A percentile compares a stretch with the other conserved stretches of the same genome.
Evolutionary conservation across 2,797 vertebrate species (phyloP).

Genomic region (Heterohyrax brucei): DNA sequence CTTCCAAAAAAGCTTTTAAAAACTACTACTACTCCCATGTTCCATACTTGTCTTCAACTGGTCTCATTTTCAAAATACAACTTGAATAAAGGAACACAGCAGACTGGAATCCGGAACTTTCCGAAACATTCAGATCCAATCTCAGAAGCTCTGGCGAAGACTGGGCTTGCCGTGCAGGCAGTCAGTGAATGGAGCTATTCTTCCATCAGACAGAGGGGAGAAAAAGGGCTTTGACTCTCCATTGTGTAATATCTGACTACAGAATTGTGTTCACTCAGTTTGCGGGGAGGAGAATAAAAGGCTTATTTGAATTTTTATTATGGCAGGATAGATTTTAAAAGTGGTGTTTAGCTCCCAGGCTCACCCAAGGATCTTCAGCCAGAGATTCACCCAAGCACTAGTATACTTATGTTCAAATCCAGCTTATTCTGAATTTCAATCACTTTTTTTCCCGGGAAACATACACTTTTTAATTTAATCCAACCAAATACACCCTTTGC

Average conservation of each 20-base stretch:
- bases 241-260: slow-evolving; percentile 61
- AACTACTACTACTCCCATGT: background rate
- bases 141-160: background rate
- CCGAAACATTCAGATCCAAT: slow-evolving; percentile 1
- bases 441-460: background rate
- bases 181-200: slow-evolving; percentile 71
- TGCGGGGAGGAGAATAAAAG: slow-evolving; percentile 70
- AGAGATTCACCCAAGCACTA: background rate
- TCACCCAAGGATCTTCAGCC: background rate
- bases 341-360: background rate
- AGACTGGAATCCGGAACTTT: background rate
- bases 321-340: slow-evolving; percentile 5
- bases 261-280: slow-evolving; percentile 74
- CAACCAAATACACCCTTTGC: background rate
- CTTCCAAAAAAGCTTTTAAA: slow-evolving; percentile 21
- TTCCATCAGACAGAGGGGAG: background rate
- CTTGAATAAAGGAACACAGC: slow-evolving; percentile 1
- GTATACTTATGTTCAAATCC: background rate
- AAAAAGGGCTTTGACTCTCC: slow-evolving; percentile 45
- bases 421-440: background rate
- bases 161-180: background rate
- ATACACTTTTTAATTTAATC: background rate
- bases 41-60: background rate
- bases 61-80: slow-evolving; percentile 35
- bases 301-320: slow-evolving; percentile 49